Evolutionary conservation across 2,113 vertebrate genomes (phyloP), one percentile per base, ranked within the genome.

Genomic region (Calcarius ornatus): DNA sequence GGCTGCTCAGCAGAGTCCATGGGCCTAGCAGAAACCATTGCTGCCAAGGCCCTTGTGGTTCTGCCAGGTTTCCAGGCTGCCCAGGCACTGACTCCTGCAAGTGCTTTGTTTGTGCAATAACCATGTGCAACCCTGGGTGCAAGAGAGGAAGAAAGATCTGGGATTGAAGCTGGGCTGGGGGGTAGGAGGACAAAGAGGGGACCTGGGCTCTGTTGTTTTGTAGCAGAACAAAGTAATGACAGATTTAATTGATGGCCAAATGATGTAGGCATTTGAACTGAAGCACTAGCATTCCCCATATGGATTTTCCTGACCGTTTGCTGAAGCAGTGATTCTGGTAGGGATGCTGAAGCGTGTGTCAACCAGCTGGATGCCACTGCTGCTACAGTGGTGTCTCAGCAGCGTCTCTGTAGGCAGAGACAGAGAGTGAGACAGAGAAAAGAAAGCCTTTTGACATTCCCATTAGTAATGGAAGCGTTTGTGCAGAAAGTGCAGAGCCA

Each of bases 381-480:
- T 81, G 50, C 70, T 72, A 35, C 84, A 45, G 54, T 1, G 0
- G 64, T 77, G 51, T 42, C 72, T 95, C 11, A 1, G 47, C 68
- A 81, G 59, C 42, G 51, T 37, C 48, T 79, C 57, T 4, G 1
- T 76, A 72, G 47, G 40, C 51, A 79, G 42, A 79, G 38, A 42
- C 8, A 57, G 1, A 61, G 18, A 38, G 28, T 10, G 48, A 80
- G 25, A 24, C 18, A 50, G 70, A 66, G 37, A 76, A 66, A 71
- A 87, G 45, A 47, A 82, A 50, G 50, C 59, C 20, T 22, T 83
- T 95, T 83, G 84, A 37, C 61, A 47, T 59, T 70, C 50, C 42
- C 42, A 17, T 91, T 93, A 68, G 63, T 68, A 78, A 75, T 83
- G 47, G 64, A 78, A 90, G 35, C 33, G 54, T 90, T 88, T 93